Conservation (phyloP, 2,797 vertebrate species). For the Gambusia yucatana region DNA sequence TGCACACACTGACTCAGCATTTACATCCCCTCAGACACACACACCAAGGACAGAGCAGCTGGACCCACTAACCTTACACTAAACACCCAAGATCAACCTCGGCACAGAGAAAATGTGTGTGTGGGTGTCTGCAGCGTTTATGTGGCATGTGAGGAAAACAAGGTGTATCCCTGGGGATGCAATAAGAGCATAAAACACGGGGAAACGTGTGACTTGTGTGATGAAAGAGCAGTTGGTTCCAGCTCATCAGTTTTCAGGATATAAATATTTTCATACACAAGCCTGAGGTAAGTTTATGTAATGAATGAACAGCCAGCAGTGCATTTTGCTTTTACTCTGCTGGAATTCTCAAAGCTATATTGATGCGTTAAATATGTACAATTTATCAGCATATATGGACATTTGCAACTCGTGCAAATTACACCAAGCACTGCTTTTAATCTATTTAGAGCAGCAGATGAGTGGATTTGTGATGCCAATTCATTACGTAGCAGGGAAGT, state of each 20-base stretch:
- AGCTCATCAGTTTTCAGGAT: constrained; percentile 55
- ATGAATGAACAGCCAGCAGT: constrained; percentile 43
- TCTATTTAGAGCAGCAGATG: constrained; percentile 34
- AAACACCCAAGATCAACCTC: constrained; percentile 46
- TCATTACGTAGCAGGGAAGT: constrained; percentile 25
- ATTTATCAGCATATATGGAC: constrained; percentile 35
- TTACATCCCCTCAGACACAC: constrained; percentile 11
- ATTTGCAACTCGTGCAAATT: constrained; percentile 26
- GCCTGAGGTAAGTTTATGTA: constrained; percentile 43
- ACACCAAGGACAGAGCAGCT: constrained; percentile 68
- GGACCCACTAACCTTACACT: constrained; percentile 57
- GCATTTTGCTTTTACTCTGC: constrained; percentile 35
- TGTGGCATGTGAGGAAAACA: constrained; percentile 31
- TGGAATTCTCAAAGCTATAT: constrained; percentile 40
- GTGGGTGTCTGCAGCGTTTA: constrained; percentile 1
- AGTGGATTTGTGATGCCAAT: constrained; percentile 30
- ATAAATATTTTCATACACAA: constrained; percentile 55
- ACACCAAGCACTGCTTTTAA: constrained; percentile 24
- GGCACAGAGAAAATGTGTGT: constrained; percentile 27
- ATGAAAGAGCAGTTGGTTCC: constrained; percentile 57
- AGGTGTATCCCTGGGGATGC: constrained; percentile 44
- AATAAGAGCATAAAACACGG: constrained; percentile 38
- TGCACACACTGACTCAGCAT: constrained; percentile 8
- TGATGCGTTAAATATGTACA: constrained; percentile 27
- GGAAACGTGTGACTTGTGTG: constrained; percentile 58